Conservation (phyloP, 2,113 vertebrate species). For the Periophthalmodon schlosseri region DNA sequence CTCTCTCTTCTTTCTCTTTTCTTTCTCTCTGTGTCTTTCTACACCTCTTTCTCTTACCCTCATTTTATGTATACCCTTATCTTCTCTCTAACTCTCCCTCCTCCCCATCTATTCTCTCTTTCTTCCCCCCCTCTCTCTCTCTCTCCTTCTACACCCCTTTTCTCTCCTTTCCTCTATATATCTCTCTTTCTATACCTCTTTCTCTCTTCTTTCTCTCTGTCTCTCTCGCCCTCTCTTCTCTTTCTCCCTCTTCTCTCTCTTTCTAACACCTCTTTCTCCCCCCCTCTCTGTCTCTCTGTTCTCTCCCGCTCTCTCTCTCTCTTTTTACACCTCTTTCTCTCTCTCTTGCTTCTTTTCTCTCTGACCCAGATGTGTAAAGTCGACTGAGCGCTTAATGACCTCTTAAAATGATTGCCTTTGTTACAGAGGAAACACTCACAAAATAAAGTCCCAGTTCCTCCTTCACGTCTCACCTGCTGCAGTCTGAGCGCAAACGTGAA, state of each 20-base stretch:
- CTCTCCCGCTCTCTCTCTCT: background rate
- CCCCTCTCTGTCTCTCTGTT: background rate
- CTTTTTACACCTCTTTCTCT: too few species aligned
- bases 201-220: too few species aligned
- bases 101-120: too few species aligned
- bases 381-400: slow-evolving; percentile 40
- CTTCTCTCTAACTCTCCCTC: too few species aligned
- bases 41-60: too few species aligned
- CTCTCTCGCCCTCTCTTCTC: background rate
- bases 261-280: too few species aligned
- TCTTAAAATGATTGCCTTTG: slow-evolving; percentile 39
- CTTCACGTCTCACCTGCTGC: slow-evolving; percentile 5
- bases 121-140: background rate
- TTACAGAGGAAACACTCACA: slow-evolving; percentile 29
- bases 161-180: too few species aligned
- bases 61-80: background rate
- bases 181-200: too few species aligned
- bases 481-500: background rate
- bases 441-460: background rate
- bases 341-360: background rate
- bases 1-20: too few species aligned
- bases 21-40: too few species aligned
- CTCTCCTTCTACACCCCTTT: background rate
- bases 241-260: background rate
- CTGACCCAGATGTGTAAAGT: slow-evolving; percentile 26